Conservation (phyloP, 2,797 vertebrate genomes). For the Sebastes diploproa region DNA sequence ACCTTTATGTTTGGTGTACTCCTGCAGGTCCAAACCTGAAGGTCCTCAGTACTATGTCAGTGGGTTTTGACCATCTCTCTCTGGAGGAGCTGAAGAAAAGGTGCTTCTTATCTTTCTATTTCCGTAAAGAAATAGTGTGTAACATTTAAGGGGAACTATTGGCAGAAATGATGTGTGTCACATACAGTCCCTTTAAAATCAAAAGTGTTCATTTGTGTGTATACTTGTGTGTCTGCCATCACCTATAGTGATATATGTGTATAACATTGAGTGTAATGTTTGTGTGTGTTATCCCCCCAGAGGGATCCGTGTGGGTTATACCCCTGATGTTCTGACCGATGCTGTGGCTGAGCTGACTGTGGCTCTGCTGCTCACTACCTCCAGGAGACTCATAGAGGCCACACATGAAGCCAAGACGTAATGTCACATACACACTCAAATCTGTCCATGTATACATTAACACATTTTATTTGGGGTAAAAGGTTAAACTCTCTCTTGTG, state of each 20-base stretch:
- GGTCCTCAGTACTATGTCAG: conserved; percentile 82
- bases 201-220: neutral
- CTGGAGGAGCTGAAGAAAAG: conserved; percentile 81
- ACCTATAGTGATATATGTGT: neutral
- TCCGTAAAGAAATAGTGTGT: neutral
- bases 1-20: neutral
- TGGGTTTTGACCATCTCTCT: conserved; percentile 79
- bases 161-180: no score
- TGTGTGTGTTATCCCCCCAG: conserved; percentile 55
- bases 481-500: neutral
- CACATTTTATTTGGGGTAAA: neutral
- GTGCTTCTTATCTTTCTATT: conserved; percentile 34
- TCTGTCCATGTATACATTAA: neutral
- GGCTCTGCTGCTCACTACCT: conserved; percentile 85
- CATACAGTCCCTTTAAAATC: neutral
- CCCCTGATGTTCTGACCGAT: conserved; percentile 83
- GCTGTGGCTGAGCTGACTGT: conserved; percentile 82
- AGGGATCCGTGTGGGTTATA: conserved; percentile 84
- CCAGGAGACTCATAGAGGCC: conserved; percentile 85
- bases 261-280: neutral
- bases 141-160: no score
- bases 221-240: neutral
- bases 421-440: neutral
- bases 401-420: conserved; percentile 83
- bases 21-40: conserved; percentile 78